phyloP scores from a whole-genome alignment of 1,140 invertebrate genomes.

The Sitobion miscanthi region DNA sequence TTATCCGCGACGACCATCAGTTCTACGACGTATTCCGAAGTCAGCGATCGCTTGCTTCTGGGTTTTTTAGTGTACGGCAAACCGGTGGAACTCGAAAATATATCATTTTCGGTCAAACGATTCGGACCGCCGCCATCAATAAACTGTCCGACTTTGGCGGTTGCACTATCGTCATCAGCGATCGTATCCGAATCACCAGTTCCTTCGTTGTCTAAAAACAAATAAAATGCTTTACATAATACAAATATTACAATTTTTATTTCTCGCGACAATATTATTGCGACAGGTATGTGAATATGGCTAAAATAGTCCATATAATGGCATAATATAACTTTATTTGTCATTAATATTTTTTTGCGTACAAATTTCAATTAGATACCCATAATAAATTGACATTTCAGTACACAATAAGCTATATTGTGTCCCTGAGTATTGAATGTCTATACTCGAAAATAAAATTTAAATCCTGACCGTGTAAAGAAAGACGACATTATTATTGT shows the following conservation, averaged over 20 bases:
- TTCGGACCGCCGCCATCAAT: background rate
- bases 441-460: background rate
- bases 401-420: background rate
- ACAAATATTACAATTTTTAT: background rate
- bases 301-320: background rate
- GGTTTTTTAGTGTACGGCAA: background rate
- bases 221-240: background rate
- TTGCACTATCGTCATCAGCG: background rate
- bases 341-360: background rate
- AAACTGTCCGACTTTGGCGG: background rate
- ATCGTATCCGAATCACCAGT: slow-evolving; percentile 36
- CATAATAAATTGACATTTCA: background rate
- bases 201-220: background rate
- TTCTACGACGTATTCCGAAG: slow-evolving; percentile 77
- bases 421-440: background rate
- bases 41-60: slow-evolving; percentile 61
- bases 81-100: background rate
- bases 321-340: background rate
- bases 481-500: background rate
- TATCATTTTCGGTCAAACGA: slow-evolving; percentile 15
- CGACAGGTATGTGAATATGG: background rate
- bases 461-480: background rate
- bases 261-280: background rate
- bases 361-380: background rate
- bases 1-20: slow-evolving; percentile 80